Percentiles rank a stretch among this genome's conserved stretches.
phyloP scores from a whole-genome alignment of 2,888 invertebrate genomes.

The Escarpia spicata region DNA sequence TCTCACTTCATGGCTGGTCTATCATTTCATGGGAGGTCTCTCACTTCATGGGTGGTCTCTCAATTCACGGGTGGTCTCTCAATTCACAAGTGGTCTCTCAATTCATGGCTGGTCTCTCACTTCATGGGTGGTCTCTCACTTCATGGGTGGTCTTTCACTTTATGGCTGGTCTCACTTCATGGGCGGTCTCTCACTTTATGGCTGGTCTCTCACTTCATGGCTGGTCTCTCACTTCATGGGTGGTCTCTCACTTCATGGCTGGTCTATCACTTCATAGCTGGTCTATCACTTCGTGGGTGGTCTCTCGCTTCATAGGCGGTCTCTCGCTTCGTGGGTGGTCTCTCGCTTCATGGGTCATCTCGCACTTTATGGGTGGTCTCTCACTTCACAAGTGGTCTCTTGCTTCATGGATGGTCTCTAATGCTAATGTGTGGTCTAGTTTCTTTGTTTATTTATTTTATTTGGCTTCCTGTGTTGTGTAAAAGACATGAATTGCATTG shows the following conservation, averaged over 20 bases:
- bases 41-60: neutral
- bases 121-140: neutral
- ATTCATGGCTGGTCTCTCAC: neutral
- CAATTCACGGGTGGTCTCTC: neutral
- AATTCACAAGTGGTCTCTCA: neutral
- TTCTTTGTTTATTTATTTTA: neutral
- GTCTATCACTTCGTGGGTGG: neutral
- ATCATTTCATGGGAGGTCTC: neutral
- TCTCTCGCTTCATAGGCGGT: neutral
- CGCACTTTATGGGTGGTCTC: neutral
- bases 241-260: neutral
- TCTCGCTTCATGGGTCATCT: neutral
- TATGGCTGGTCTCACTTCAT: neutral
- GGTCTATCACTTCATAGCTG: neutral
- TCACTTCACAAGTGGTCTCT: neutral
- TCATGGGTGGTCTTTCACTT: neutral
- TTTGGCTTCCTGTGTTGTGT: neutral
- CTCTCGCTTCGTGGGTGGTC: neutral
- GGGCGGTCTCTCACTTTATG: neutral
- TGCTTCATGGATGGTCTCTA: neutral
- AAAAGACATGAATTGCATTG: neutral
- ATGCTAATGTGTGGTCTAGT: neutral
- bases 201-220: neutral
- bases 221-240: neutral
- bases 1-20: neutral